Base-by-base conservation (phyloP, 2,888 invertebrate species). In the Drosophila affinis region DNA sequence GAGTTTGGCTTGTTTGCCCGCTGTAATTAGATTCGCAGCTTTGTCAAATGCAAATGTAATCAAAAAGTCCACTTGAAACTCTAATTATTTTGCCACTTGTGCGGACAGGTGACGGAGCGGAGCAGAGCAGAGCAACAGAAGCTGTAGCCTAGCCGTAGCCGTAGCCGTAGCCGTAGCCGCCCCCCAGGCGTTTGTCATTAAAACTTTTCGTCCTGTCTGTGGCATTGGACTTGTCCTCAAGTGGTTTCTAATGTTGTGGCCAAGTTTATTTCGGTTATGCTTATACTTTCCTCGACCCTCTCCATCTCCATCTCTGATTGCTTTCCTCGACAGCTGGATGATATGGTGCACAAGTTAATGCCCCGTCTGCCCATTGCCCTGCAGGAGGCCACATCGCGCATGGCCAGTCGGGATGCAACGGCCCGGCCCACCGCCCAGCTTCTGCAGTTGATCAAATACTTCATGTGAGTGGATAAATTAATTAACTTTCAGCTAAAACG, bases 371-470 rank as follows among this genome's bases (percentile, higher is more conserved):
- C 98, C 7, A 92, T 95, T 52, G 96, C 96, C 2, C 94, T 99
- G 57, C 97, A 97, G 89, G 98, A 98, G 92, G 98, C 97, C 0
- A 95, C 96, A 7, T 95, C 96, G 59, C 94, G 98, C 74, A 94
- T 98, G 87, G 94, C 98, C 62, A 95, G 95, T 84, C 95, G 95
- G 76, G 98, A 99, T 89, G 95, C 97, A 0, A 94, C 96, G 76
- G 95, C 96, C 77, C 94, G 99, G 78, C 99, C 99, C 7, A 97
- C 97, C 27, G 96, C 98, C 44, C 98, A 98, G 91, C 94, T 98
- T 63, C 94, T 99, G 79, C 96, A 97, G 46, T 94, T 98, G 85
- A 97, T 97, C 91, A 97, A 97, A 91, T 97, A 96, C 92, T 97
- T 97, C 93, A 95, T 96, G 98, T 98, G 93, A 94, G 93, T 91